Evolutionary conservation across 2,888 invertebrate genomes (phyloP).

Genomic region (Oligia strigilis): DNA sequence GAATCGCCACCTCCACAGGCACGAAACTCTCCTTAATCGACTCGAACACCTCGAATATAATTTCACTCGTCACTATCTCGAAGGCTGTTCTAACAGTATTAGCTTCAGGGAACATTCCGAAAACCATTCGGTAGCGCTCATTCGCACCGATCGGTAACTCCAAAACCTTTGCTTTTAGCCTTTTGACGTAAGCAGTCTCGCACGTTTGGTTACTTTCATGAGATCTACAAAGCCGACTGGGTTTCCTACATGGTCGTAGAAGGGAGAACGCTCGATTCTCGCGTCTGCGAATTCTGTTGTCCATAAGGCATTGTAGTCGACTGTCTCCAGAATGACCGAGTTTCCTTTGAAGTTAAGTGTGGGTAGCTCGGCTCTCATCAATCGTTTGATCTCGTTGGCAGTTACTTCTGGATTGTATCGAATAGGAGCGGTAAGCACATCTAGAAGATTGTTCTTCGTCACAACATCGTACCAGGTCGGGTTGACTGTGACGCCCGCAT

Average conservation of each 20-base stretch:
- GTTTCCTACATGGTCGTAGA: conserved; percentile 44
- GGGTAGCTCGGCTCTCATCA: conserved; percentile 12
- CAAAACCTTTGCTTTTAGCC: conserved; percentile 34
- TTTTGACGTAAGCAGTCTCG: conserved; percentile 43
- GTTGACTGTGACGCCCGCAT: conserved; percentile 49
- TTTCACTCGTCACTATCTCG: not conserved
- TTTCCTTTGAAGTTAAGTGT: conserved; percentile 55
- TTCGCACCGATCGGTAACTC: conserved; percentile 49
- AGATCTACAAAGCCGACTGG: conserved; percentile 51
- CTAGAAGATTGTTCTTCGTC: conserved; percentile 38
- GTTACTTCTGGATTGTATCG: conserved; percentile 46
- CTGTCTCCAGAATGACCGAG: conserved; percentile 56
- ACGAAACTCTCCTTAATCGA: conserved; percentile 26
- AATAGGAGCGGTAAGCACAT: conserved; percentile 49
- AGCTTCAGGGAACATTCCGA: conserved; percentile 15
- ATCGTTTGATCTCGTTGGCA: conserved; percentile 41
- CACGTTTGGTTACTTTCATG: conserved; percentile 49
- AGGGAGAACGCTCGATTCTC: conserved; percentile 38
- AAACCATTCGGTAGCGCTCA: conserved; percentile 38
- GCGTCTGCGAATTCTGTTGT: conserved; percentile 45
- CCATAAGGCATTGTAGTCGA: conserved; percentile 45
- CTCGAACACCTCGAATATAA: conserved; percentile 32
- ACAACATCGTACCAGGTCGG: conserved; percentile 54
- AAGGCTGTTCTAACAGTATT: not conserved
- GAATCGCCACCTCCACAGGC: conserved; percentile 52